Percentiles rank a stretch among this genome's conserved stretches.
These are phyloP conservation scores for Contarinia nasturtii DNA, from an alignment of 1,140 invertebrate genomes.

Conservation along the genomic window DNA sequence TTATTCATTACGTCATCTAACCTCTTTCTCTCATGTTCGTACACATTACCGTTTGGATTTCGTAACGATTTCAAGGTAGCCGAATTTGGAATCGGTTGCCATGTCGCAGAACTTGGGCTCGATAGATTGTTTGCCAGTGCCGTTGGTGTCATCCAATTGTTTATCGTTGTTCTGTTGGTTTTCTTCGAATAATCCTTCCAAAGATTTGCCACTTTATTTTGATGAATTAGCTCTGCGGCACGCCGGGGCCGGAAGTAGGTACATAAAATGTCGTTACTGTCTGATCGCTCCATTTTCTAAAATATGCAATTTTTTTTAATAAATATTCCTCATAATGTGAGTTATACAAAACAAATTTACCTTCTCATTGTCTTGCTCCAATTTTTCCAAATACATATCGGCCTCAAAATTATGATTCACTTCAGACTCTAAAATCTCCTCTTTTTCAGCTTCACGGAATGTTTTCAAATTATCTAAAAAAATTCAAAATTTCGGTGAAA, in stretches of 20 bases:
- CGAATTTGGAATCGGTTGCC: no score
- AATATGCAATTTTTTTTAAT: neutral
- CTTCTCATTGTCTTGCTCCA: neutral
- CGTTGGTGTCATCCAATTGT: no score
- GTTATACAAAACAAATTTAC: neutral
- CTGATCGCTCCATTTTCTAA: constrained; percentile 8
- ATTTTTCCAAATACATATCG: no score
- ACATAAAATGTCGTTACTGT: constrained; percentile 38
- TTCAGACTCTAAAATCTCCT: no score
- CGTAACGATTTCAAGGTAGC: no score
- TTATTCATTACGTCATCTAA: no score
- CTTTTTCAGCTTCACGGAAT: neutral
- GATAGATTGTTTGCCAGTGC: no score
- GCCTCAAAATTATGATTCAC: no score
- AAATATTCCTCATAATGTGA: neutral
- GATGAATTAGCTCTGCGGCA: constrained; percentile 33
- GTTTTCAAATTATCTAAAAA: neutral
- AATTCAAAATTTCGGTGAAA: neutral
- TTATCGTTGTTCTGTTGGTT: neutral
- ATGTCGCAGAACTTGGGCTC: no score
- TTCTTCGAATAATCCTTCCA: constrained; percentile 23
- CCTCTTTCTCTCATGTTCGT: no score
- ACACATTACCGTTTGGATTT: no score
- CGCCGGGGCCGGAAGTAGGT: constrained; percentile 51
- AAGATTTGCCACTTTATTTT: constrained; percentile 27